Evolutionary conservation across 1,140 invertebrate species (phyloP), one percentile per base, ranked within the genome.

Genomic region (Dysdera silvatica): DNA sequence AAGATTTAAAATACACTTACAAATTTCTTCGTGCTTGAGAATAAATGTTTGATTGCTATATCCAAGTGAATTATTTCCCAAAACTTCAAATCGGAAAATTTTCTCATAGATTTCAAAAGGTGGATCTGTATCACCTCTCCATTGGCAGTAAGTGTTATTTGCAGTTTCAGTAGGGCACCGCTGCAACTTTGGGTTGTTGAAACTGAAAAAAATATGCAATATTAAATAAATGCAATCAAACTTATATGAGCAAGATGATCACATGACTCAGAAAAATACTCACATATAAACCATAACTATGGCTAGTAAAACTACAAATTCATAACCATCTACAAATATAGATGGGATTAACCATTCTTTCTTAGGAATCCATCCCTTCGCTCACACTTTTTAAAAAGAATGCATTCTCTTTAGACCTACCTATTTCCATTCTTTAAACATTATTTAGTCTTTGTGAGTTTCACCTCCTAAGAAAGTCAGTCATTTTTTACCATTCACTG

Each of bases 71-170:
- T 61, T 61, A 28, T 61, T 61, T 41, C 58, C 58, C 23, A 24
- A 28, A 2, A 61, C 24, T 43, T 41, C 12, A 32, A 61, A 61
- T 37, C 33, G 41, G 1, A 52, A 37, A 53, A 52, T 53, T 33
- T 23, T 41, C 8, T 10, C 32, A 6, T 37, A 29, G 7, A 23
- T 61, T 43, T 53, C n/a, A 24, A 52, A 61, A 14, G 58, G 58
- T 23, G 58, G 58, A 8, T 61, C 58, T 32, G 58, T 52, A 43
- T 61, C 58, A 52, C 28, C 48, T 45, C 48, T 29, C 58, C 58
- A 61, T 14, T 61, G 58, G 37, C 58, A 61, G 33, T 43, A 61
- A 20, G 52, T 56, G 12, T 56, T 49, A 6, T 63, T 43, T 6
- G 33, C 29, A 10, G 32, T 56, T 45, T 53, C 23, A n/a, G n/a